Conservation (phyloP, 1,140 invertebrate genomes). For the Aplysia californica region DNA sequence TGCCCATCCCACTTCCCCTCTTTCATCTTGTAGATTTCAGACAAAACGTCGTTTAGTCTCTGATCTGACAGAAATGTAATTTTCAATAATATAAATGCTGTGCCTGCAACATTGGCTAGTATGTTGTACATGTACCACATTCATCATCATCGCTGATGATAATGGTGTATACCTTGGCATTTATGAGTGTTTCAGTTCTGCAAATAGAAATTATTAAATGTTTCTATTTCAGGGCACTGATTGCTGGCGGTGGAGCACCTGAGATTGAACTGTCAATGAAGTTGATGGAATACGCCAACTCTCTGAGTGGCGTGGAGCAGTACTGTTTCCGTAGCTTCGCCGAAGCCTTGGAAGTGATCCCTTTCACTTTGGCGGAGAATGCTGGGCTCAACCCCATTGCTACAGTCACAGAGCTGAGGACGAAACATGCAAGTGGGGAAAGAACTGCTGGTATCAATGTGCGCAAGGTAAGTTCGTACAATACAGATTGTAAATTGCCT, state of each 20-base stretch:
- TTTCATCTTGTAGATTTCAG: too few species aligned
- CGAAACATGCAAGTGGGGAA: slow-evolving; percentile 89
- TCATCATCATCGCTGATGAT: too few species aligned
- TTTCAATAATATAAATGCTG: too few species aligned
- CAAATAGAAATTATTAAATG: too few species aligned
- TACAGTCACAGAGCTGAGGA: slow-evolving; percentile 96
- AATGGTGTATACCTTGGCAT: too few species aligned
- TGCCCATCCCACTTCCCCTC: too few species aligned
- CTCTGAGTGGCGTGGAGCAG: slow-evolving; percentile 89
- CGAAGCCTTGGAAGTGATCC: slow-evolving; percentile 96
- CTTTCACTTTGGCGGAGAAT: slow-evolving; percentile 98
- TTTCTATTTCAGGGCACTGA: slow-evolving; percentile 74
- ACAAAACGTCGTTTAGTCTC: too few species aligned
- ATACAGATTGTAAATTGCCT: too few species aligned
- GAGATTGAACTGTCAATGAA: slow-evolving; percentile 93
- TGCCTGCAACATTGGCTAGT: too few species aligned
- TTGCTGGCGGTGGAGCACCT: slow-evolving; percentile 96
- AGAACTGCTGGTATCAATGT: slow-evolving; percentile 95
- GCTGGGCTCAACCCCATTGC: slow-evolving; percentile 98
- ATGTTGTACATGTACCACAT: too few species aligned
- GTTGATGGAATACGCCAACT: slow-evolving; percentile 85
- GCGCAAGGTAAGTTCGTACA: slow-evolving; percentile 72
- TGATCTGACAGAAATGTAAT: too few species aligned
- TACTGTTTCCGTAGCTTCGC: slow-evolving; percentile 95
- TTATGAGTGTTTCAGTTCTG: too few species aligned